Base-by-base conservation (phyloP, 2,113 vertebrate species). In the Zosterops hypoxanthus region DNA sequence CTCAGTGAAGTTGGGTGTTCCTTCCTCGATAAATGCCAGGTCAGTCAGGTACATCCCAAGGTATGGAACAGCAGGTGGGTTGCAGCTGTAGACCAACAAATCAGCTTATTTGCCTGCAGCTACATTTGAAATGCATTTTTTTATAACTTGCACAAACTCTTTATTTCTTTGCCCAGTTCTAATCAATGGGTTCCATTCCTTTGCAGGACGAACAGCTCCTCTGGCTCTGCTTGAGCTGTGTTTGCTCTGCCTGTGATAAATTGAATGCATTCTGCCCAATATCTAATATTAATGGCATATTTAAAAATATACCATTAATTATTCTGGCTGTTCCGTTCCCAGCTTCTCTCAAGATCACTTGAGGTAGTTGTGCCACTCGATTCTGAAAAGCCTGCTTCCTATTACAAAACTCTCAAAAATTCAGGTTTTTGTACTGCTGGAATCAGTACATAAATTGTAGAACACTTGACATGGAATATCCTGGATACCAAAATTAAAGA, bases 21-120 rank as follows among this genome's bases (percentile, higher is more conserved):
- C 99, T 96, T 99, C 99, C 95, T 99, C 99, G 39, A 99, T 99
- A 92, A 99, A 99, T 9, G 99, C 99, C 96, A 99, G 96, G 94
- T 99, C 99, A 7, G 99, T 99, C 90, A 99, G 97, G 96, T 99
- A 99, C 99, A 99, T 99, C 91, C 99, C 99, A 92, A 99, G 98
- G 90, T 99, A 99, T 59, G 99, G 99, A 82, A 99, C 99, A 14
- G 99, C 98, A 20, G 99, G 99, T 36, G 99, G 99, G 94, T 99
- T 99, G 98, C 99, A 99, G 90, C 99, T 99, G 97, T 34, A 89
- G 95, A 86, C 79, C 7, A 92, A 82, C 8, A 96, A 70, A 90
- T 49, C 49, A 70, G 16, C 2, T 14, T 28, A 47, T 81, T 50
- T 64, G 2, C 46, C 42, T 44, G 31, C 8, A 77, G 28, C 26